phyloP scores from a whole-genome alignment of 2,113 vertebrate genomes.

The Trogon melanurus region DNA sequence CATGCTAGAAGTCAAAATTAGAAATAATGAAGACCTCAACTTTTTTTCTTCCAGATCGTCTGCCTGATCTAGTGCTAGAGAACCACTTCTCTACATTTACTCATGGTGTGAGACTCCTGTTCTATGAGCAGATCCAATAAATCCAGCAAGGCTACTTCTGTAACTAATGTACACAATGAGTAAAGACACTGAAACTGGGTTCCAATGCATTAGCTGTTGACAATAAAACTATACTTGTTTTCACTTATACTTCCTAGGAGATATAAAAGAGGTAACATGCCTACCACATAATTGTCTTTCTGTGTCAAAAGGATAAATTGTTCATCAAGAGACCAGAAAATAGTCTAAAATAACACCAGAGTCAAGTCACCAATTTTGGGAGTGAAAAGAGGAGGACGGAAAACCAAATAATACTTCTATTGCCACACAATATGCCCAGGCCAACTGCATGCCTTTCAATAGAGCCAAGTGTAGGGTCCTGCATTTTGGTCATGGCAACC shows the following conservation, averaged over 20 bases:
- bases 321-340: not conserved
- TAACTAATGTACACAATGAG: not conserved
- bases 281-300: not conserved
- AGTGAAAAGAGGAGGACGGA: not conserved
- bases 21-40: accelerated
- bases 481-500: too few species aligned
- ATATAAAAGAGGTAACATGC: not conserved
- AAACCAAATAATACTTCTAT: not conserved
- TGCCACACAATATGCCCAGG: not conserved
- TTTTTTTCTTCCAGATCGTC: not conserved
- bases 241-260: not conserved
- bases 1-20: not conserved
- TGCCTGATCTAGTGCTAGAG: not conserved
- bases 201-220: not conserved
- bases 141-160: not conserved
- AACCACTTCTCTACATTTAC: not conserved
- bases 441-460: too few species aligned
- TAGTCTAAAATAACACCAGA: not conserved
- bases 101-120: not conserved
- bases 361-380: not conserved
- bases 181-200: not conserved
- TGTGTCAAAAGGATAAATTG: not conserved
- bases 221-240: not conserved
- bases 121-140: not conserved
- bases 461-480: too few species aligned